Evolutionary conservation across 2,888 invertebrate genomes (phyloP), one percentile per base, ranked within the genome.

Genomic region (Hypolimnas misippus): DNA sequence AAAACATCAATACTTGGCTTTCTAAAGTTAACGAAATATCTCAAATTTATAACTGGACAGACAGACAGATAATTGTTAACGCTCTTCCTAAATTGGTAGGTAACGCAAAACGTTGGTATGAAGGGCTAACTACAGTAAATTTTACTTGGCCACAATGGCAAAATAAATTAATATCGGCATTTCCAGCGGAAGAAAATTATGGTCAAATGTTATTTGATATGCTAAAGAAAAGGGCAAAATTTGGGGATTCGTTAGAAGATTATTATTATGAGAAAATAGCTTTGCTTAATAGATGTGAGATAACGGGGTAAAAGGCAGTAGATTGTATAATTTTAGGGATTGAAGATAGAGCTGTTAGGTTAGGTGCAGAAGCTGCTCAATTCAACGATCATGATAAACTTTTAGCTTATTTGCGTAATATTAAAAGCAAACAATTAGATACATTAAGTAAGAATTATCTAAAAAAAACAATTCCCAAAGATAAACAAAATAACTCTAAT

Each of bases 281-380:
- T 0, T 46, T 70, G 1, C 12, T 71, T 3, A 68, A 67, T 35
- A 57, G 63, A 12, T 73, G 70, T 42, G 66, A 68, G 12, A 73
- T 71, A n/a, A 46, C 8, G 3, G 65, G 67, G 1, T 58, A 55
- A 19, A 62, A 69, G 25, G 73, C 71, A 1, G 73, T 74, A 5
- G 71, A 72, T 35, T 73, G 73, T 52, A 40, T 73, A 5, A 52
- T 73, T 12, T 57, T 71, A 19, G 72, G 71, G 5, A 65, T 69
- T 29, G 1, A 7, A 5, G 69, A 74, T 51, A 60, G 33, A 6
- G 59, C 12, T 35, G 35, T 35, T 12, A 35, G 35, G 12, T 2
- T 35, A 14, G 38, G 38, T 1, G 14, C n/a, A 4, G 10, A 14
- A 14, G 38, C n/a, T 3, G 3, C 14, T 14, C n/a, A 14, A 14